These are phyloP conservation scores for Calephelis perditalis DNA, from an alignment of 2,888 invertebrate species.

Conservation along the genomic window DNA sequence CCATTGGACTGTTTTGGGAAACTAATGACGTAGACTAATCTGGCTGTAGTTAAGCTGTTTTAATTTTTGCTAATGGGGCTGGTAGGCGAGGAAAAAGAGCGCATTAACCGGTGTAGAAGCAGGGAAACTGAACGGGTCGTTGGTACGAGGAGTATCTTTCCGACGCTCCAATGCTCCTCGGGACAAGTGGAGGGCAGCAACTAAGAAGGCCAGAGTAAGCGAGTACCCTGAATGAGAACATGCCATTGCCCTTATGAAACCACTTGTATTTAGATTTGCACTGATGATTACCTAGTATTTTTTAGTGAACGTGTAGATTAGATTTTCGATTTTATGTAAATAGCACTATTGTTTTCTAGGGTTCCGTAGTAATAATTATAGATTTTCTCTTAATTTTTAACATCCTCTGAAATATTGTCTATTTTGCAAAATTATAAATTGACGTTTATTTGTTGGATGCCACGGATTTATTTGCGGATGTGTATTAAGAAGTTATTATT, in stretches of 20 bases:
- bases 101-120: constrained; percentile 82
- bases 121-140: constrained; percentile 79
- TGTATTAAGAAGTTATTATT: too few species aligned
- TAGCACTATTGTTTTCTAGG: neutral
- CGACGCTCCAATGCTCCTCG: constrained; percentile 73
- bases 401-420: too few species aligned
- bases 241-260: constrained; percentile 12
- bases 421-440: too few species aligned
- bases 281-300: neutral
- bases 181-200: constrained; percentile 83
- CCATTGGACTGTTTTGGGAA: constrained; percentile 25
- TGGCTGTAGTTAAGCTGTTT: constrained; percentile 40
- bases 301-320: neutral
- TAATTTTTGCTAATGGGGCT: constrained; percentile 51
- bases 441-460: too few species aligned
- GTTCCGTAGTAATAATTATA: neutral
- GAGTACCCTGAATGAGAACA: constrained; percentile 28
- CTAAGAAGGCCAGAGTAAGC: constrained; percentile 88
- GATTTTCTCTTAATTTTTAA: too few species aligned
- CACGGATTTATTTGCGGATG: too few species aligned
- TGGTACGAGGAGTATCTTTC: constrained; percentile 82
- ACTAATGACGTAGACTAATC: constrained; percentile 33
- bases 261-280: constrained; percentile 16
- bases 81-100: constrained; percentile 80
- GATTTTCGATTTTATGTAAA: neutral